Conservation (phyloP, 1,140 invertebrate genomes). For the Gerris buenoi region DNA sequence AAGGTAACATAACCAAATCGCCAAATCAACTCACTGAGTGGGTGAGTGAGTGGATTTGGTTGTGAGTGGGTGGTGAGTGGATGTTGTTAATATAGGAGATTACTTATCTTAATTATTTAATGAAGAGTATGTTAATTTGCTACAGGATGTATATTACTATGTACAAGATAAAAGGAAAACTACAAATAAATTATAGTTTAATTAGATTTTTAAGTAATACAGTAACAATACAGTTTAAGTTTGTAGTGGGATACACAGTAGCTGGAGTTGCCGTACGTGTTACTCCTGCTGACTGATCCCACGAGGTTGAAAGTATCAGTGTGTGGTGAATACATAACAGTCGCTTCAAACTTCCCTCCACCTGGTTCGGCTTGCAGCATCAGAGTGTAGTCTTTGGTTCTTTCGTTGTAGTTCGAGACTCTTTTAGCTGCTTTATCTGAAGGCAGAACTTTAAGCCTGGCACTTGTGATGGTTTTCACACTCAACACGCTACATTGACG, state of each 20-base stretch:
- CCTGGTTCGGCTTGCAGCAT: conserved; percentile 20
- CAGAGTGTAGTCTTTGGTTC: conserved; percentile 15
- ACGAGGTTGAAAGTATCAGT: conserved; percentile 28
- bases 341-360: conserved; percentile 21
- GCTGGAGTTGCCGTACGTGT: conserved; percentile 62
- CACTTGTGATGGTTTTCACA: conserved; percentile 12
- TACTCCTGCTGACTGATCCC: conserved; percentile 55
- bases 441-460: conserved; percentile 13
- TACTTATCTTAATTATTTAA: too few species aligned
- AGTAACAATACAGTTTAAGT: conserved; percentile 64
- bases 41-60: too few species aligned
- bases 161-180: too few species aligned
- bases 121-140: too few species aligned
- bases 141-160: too few species aligned
- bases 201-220: too few species aligned
- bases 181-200: too few species aligned
- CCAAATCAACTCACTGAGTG: too few species aligned
- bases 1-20: too few species aligned
- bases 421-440: conserved; percentile 5
- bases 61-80: too few species aligned
- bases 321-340: conserved; percentile 33
- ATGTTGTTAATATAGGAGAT: too few species aligned
- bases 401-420: neutral
- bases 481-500: conserved; percentile 34
- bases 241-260: conserved; percentile 53